Evolutionary conservation across 2,797 vertebrate genomes (phyloP).

Genomic region (Oreortyx pictus): DNA sequence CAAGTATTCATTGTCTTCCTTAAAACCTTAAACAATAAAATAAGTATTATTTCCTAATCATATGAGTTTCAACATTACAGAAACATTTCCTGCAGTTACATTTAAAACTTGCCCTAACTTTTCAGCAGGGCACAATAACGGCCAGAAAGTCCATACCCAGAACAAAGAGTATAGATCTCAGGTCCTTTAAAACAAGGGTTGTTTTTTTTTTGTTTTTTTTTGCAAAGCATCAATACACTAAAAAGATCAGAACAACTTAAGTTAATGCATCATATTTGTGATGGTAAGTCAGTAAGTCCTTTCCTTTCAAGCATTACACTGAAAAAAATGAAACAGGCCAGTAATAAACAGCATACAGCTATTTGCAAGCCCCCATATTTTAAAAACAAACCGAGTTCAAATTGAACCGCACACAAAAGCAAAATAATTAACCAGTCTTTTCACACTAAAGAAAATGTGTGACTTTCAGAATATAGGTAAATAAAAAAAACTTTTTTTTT

Average conservation of each 20-base stretch:
- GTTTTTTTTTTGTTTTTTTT: not conserved
- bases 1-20: constrained; percentile 86
- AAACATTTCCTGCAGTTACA: not conserved
- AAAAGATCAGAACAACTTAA: not conserved
- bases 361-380: not conserved
- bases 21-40: constrained; percentile 85
- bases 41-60: not conserved
- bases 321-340: not conserved
- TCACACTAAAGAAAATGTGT: not conserved
- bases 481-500: not conserved
- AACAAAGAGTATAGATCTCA: not conserved
- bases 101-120: not conserved
- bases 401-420: not conserved
- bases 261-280: not conserved
- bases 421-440: not conserved
- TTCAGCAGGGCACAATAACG: not conserved
- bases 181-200: not conserved
- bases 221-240: not conserved
- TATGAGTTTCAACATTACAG: not conserved
- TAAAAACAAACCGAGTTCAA: not conserved
- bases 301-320: not conserved
- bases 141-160: not conserved
- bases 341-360: not conserved
- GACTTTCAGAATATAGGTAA: not conserved
- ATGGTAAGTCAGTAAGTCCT: not conserved